Evolutionary conservation across 2,888 invertebrate species (phyloP).

Genomic region (Caenorhabditis wallacei): DNA sequence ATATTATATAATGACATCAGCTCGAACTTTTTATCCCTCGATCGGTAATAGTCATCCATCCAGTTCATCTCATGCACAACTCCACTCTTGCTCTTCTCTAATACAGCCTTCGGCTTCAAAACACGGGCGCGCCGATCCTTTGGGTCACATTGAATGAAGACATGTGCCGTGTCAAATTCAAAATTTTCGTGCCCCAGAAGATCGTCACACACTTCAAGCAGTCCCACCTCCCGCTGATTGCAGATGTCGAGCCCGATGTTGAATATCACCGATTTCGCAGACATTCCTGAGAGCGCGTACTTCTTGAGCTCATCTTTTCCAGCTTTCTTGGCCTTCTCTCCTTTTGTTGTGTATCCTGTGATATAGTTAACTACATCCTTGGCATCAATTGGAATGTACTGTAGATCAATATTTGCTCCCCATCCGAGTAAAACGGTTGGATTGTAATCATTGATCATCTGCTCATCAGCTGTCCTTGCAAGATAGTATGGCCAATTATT

Average conservation of each 20-base stretch:
- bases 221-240: not conserved
- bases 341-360: constrained; percentile 6
- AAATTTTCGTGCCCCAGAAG: constrained; percentile 11
- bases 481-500: not conserved
- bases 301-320: not conserved
- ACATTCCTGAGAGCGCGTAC: not conserved
- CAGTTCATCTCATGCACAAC: not conserved
- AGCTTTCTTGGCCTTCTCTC: not conserved
- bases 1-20: too few relatives aligned
- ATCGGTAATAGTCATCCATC: constrained; percentile 17
- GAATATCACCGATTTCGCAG: not conserved
- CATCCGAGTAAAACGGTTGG: not conserved
- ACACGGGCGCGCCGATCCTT: not conserved
- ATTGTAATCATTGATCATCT: not conserved
- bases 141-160: constrained; percentile 5
- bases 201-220: not conserved
- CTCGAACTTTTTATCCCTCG: not conserved
- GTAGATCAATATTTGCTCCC: not conserved
- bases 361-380: constrained; percentile 1
- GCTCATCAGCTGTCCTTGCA: not conserved
- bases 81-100: too few relatives aligned
- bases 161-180: constrained; percentile 13
- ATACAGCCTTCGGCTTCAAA: not conserved
- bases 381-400: not conserved
- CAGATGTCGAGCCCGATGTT: not conserved